Base-by-base conservation (phyloP, 2,888 invertebrate species). In the Dicycla oo region DNA sequence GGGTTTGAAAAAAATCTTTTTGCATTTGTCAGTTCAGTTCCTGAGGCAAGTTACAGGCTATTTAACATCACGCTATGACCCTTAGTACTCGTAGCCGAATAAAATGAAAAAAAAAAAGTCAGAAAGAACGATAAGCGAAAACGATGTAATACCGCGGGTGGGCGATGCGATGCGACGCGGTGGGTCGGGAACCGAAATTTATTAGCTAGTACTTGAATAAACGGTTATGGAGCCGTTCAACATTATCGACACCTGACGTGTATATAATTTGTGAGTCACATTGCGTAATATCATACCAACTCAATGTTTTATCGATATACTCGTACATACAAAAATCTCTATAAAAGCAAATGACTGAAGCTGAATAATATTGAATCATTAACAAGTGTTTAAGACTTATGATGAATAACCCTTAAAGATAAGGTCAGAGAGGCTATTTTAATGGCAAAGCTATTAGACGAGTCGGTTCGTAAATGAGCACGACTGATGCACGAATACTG, bases 361-460 rank as follows among this genome's bases (percentile, higher is more conserved):
- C 6, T 54, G 15, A 8, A 20, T 30, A 45, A 72, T 30, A 40
- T 40, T 15, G 3, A 56, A 34, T 67, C 26, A 67, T 51, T 49
- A n/a, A 43, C 10, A n/a, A 43, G 34, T 45, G 10, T 51, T 66
- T 10, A 49, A 56, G 18, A 76, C 2, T 49, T 49, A 43, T 54
- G 13, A 49, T 45, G 5, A 34, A 67, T 45, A 30, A 40, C 11
- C 26, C 49, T 6, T 56, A 58, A 13, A 38, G 13, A 51, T 51
- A 58, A 76, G 51, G 58, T 47, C 40, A 58, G 3, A 45, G 23
- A 58, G 45, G 40, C 10, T 23, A 75, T 67, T 67, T 67, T 67
- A 75, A 66, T 43, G 10, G 67, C 34, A n/a, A 26, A 10, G 15
- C 58, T 30, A 45, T 69, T 69, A 69, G 57, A 74, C 47, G 73